Percentiles rank a stretch among this genome's conserved stretches.
Evolutionary conservation across 2,888 invertebrate species (phyloP).

Genomic region (Pilophorus perplexus): DNA sequence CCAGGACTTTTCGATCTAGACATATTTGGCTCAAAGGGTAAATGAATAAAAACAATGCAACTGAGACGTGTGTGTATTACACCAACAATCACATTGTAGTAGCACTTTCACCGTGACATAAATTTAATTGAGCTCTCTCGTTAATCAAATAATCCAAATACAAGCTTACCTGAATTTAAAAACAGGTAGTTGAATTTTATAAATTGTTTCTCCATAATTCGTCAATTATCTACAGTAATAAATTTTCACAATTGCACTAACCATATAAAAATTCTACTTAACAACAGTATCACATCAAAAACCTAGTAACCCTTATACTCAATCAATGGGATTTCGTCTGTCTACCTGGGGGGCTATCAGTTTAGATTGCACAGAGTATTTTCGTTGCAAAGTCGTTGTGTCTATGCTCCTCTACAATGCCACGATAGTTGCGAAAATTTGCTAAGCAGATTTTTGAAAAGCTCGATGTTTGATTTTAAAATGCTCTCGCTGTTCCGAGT

Average conservation of each 20-base stretch:
- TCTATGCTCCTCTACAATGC: background rate
- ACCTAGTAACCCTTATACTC: background rate
- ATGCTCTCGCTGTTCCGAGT: background rate
- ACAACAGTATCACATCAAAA: slow-evolving; percentile 31
- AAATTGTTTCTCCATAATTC: too few species aligned
- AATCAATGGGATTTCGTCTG: background rate
- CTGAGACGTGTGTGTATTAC: too few species aligned
- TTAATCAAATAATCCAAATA: too few species aligned
- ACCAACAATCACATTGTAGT: too few species aligned
- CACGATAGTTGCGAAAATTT: background rate
- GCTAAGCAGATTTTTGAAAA: background rate
- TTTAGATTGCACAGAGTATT: slow-evolving; percentile 19
- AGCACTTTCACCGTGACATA: too few species aligned
- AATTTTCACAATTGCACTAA: background rate
- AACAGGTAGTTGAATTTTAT: too few species aligned
- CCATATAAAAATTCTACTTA: slow-evolving; percentile 15
- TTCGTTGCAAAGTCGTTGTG: slow-evolving; percentile 13
- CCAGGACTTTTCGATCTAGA: too few species aligned
- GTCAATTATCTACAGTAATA: too few species aligned
- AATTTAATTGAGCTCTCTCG: too few species aligned
- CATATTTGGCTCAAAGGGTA: too few species aligned
- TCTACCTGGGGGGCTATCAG: background rate
- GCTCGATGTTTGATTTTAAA: background rate
- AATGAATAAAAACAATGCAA: too few species aligned
- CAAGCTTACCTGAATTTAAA: too few species aligned